Evolutionary conservation across 1,140 invertebrate genomes (phyloP), one percentile per base, ranked within the genome.

Genomic region (Oncopeltus fasciatus): DNA sequence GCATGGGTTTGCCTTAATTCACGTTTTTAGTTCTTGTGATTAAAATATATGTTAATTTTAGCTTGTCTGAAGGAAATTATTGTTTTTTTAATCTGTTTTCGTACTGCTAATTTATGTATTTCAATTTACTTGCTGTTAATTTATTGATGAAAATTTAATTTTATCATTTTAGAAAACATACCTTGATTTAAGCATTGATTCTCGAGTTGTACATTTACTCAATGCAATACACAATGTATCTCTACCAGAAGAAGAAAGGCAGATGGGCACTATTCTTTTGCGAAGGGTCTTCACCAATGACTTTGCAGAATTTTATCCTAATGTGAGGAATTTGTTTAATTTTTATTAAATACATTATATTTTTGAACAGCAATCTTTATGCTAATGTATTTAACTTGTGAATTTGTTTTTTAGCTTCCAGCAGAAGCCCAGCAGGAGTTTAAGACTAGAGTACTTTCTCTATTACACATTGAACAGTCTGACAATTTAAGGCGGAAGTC

Each of bases 261-360:
- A 87, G 59, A 87, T 96, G 77, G 86, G 90, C 11, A 87, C 92
- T 18, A 92, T 99, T 12, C 76, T 99, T 49, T 75, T 99, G 49
- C 83, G 96, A 29, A 79, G 95, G 56, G 74, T 98, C 2, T 87
- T 98, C 68, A 85, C 91, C 31, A 83, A 83, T 49, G 90, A 95
- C 66, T 98, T 95, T 71, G 80, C 86, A 67, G 88, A 95, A 24
- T 89, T 95, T 70, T 95, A 88, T 76, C 82, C 87, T 5, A 81
- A 81, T 71, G 83, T 85, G 73, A 69, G 68, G 2, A 1, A 26
- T 59, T 18, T 59, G 11, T 16, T 33, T n/a, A n/a, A n/a, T 43
- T 11, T 43, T n/a, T n/a, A n/a, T n/a, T n/a, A n/a, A n/a, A n/a
- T 11, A n/a, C 38, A 43, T 43, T 43, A 43, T 43, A 43, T 43